Evolutionary conservation across 2,888 invertebrate genomes (phyloP).

Genomic region (Amphimallon solstitiale): DNA sequence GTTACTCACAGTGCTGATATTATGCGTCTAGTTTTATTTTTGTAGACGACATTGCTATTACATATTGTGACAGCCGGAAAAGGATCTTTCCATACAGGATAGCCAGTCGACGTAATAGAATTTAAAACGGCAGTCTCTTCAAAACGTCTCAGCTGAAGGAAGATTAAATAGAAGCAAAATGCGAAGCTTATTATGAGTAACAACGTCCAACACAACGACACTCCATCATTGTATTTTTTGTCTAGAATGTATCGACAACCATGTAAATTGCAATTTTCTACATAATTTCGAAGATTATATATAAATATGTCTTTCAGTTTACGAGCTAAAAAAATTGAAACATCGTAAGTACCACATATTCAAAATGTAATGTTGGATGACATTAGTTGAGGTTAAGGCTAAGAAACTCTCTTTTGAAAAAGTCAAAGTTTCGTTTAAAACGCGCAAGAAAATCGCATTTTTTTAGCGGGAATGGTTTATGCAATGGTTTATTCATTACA

Average conservation of each 20-base stretch:
- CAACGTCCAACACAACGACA: conserved; percentile 21
- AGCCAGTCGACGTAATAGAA: conserved; percentile 53
- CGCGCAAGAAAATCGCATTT: too few species aligned
- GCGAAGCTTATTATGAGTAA: conserved; percentile 27
- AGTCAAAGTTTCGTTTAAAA: too few species aligned
- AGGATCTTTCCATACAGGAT: conserved; percentile 53
- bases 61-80: conserved; percentile 58
- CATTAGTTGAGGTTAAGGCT: too few species aligned
- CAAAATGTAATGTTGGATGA: background rate
- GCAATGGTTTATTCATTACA: too few species aligned
- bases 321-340: background rate
- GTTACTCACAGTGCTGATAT: conserved; percentile 40
- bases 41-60: conserved; percentile 57
- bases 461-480: too few species aligned
- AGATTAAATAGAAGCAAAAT: conserved; percentile 41
- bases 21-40: conserved; percentile 39
- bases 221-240: background rate
- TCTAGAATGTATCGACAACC: conserved; percentile 31
- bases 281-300: background rate
- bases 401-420: too few species aligned
- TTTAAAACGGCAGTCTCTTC: conserved; percentile 42
- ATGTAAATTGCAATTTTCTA: conserved; percentile 25
- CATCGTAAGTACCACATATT: background rate
- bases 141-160: conserved; percentile 40
- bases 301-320: background rate